Conservation (phyloP, 2,888 invertebrate species). For the Orthosia incerta region DNA sequence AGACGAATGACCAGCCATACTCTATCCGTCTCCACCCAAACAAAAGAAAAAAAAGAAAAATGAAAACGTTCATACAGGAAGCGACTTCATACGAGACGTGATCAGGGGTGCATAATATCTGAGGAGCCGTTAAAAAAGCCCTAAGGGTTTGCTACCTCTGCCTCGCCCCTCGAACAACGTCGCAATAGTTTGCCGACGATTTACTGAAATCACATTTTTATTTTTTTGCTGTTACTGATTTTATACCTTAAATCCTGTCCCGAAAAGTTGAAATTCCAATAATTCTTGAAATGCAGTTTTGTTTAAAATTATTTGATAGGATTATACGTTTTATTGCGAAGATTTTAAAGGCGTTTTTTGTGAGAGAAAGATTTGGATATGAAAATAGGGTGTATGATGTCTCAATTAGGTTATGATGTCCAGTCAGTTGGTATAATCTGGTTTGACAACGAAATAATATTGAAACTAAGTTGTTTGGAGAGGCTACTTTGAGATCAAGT, state of each 20-base stretch:
- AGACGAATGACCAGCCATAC: constrained; percentile 53
- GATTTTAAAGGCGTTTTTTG: constrained; percentile 49
- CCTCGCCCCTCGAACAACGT: constrained; percentile 52
- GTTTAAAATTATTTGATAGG: constrained; percentile 28
- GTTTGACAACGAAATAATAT: constrained; percentile 75
- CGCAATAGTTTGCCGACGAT: constrained; percentile 62
- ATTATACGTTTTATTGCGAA: constrained; percentile 47
- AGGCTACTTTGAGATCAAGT: constrained; percentile 42
- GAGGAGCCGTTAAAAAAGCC: constrained; percentile 86
- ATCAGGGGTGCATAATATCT: constrained; percentile 89
- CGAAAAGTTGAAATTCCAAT: not conserved
- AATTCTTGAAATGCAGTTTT: not conserved
- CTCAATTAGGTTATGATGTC: constrained; percentile 82
- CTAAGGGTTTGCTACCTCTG: constrained; percentile 76
- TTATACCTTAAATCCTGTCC: constrained; percentile 28
- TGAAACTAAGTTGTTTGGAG: constrained; percentile 60
- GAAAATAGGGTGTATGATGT: constrained; percentile 69
- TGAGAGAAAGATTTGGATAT: constrained; percentile 2
- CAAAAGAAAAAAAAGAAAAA: constrained; percentile 81
- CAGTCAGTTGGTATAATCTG: constrained; percentile 78
- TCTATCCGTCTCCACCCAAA: constrained; percentile 66
- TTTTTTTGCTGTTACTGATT: constrained; percentile 39
- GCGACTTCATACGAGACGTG: constrained; percentile 90
- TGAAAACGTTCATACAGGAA: constrained; percentile 88
- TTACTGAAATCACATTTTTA: constrained; percentile 58